Conservation (phyloP, 2,113 vertebrate species). For the Scomber colias region DNA sequence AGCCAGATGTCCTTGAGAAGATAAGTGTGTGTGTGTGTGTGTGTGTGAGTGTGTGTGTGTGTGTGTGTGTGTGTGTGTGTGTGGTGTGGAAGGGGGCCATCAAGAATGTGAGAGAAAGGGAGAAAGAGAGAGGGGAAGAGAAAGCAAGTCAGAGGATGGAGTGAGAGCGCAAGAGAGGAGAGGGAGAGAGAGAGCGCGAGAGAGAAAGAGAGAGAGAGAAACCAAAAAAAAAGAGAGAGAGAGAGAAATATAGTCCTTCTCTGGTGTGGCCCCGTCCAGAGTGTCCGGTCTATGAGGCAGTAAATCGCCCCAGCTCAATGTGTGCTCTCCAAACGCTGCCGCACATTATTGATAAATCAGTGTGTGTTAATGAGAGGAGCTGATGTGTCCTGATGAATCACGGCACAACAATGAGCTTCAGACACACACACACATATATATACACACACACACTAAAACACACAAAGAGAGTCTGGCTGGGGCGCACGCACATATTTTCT, state of each 20-base stretch:
- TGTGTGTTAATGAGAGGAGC: slow-evolving; percentile 74
- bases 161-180: slow-evolving; percentile 14
- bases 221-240: slow-evolving; percentile 9
- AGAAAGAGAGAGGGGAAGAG: slow-evolving; percentile 15
- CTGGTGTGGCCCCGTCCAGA: slow-evolving; percentile 38
- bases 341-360: slow-evolving; percentile 76
- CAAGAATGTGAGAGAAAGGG: slow-evolving; percentile 21
- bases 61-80: slow-evolving; percentile 11
- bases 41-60: slow-evolving; percentile 25
- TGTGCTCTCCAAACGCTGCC: slow-evolving; percentile 65
- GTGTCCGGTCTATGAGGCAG: slow-evolving; percentile 61
- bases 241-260: slow-evolving; percentile 52
- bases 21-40: slow-evolving; percentile 50
- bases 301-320: slow-evolving; percentile 69
- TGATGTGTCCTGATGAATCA: slow-evolving; percentile 70
- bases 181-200: slow-evolving; percentile 7
- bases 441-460: slow-evolving; percentile 13
- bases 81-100: background rate
- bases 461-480: background rate
- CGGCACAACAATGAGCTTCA: slow-evolving; percentile 49
- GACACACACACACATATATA: slow-evolving; percentile 13
- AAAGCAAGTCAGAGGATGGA: slow-evolving; percentile 14
- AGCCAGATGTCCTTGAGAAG: slow-evolving; percentile 79
- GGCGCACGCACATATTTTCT: slow-evolving; percentile 6
- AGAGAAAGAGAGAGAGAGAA: slow-evolving; percentile 15